A percentile compares a stretch with the other conserved stretches of the same genome.
Evolutionary conservation across 2,113 vertebrate genomes (phyloP).

Genomic region (human (Homo sapiens)): GRCh38 chr9:13090501-13091000

Average conservation of each 20-base stretch:
- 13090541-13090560: background rate
- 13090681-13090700: background rate
- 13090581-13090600: slow-evolving; percentile 38
- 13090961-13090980: background rate
- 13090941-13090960: background rate
- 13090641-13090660: background rate
- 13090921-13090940: background rate
- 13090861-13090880: slow-evolving; percentile 13
- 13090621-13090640: background rate
- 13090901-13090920: background rate
- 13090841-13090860: background rate
- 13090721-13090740: background rate
- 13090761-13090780: background rate
- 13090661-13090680: background rate
- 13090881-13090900: background rate
- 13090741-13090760: background rate
- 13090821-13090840: background rate
- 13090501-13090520: background rate
- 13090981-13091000: background rate
- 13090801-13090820: background rate
- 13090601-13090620: background rate
- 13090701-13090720: background rate
- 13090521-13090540: background rate
- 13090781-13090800: background rate
- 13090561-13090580: background rate